phyloP scores from a whole-genome alignment of 1,140 invertebrate genomes.

The Artemia franciscana region DNA sequence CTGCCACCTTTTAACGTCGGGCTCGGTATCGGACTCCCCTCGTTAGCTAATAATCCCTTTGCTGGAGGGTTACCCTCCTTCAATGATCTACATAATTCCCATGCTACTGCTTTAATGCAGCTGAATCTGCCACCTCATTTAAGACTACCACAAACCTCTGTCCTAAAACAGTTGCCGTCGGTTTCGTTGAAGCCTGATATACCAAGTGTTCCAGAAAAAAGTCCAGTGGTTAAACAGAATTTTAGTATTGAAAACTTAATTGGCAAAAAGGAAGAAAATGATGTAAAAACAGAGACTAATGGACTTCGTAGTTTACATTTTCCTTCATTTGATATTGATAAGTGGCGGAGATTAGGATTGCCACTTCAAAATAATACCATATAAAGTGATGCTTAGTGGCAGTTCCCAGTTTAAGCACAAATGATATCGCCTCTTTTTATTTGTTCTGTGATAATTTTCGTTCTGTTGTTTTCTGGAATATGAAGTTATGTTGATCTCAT shows the following conservation, averaged over 20 bases:
- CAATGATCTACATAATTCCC: background rate
- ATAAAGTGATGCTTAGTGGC: no score
- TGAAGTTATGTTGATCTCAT: background rate
- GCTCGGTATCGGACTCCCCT: background rate
- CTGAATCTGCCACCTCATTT: background rate
- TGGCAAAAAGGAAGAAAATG: conserved; percentile 3
- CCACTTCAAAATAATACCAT: no score
- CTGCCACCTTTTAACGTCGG: background rate
- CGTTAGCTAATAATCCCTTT: background rate
- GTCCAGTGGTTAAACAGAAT: conserved; percentile 2
- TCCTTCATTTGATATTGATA: background rate
- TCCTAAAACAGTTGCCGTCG: background rate
- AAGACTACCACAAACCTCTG: background rate
- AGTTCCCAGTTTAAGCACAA: background rate
- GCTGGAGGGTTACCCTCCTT: background rate
- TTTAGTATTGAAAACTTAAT: conserved; percentile 11
- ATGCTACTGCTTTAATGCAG: background rate
- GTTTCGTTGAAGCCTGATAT: background rate
- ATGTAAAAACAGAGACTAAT: background rate
- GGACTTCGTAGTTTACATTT: background rate
- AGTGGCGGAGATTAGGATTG: background rate
- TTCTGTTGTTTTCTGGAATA: background rate
- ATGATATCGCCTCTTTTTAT: background rate
- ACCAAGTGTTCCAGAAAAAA: background rate
- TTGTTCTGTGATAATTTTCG: background rate